Evolutionary conservation across 2,113 vertebrate genomes (phyloP), one percentile per base, ranked within the genome.

Genomic region (Thalassoma bifasciatum): DNA sequence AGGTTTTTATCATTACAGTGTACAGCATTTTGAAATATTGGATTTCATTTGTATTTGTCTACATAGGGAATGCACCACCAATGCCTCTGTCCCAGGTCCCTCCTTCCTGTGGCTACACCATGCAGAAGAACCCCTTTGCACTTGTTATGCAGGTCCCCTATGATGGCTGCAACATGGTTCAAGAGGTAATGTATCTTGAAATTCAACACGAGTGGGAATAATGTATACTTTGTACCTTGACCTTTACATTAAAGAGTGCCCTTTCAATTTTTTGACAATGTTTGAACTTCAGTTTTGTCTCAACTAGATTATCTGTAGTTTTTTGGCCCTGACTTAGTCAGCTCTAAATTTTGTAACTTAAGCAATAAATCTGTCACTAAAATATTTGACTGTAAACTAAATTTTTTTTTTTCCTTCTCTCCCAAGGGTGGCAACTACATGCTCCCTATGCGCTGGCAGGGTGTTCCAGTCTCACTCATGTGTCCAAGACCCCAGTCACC

Each of bases 41-140:
- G 30, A 4, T 1, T 12, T 46, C 6, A 46, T 16, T n/a, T 17
- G n/a, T 17, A 0, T 13, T n/a, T 6, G 16, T 2, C 26, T 5
- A n/a, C 9, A 14, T 62, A 89, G 90, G 0, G 34, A 56, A 37
- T 52, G 56, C 17, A 5, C 9, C 23, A 12, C 40, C 79, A 19
- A 12, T 86, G 44, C 75, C 81, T 57, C 37, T 92, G 16, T 50
- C 83, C 56, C 73, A 81, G 10, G 42, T 91, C 24, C 89, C 91
- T 44, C 11, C 56, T 8, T 56, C n/a, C 23, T 92, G 91, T 86
- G 87, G 88, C 75, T 92, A 90, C 75, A 85, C 4, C 22, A 77
- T 88, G 60, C 65, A 74, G 3, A 80, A 22, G 16, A 87, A 81
- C 52, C 7, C 82, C 0, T 3, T 72, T 34, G 61, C 46, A 0